These are phyloP conservation scores for Drosophila neotestacea DNA, from an alignment of 2,888 invertebrate genomes.

Conservation along the genomic window DNA sequence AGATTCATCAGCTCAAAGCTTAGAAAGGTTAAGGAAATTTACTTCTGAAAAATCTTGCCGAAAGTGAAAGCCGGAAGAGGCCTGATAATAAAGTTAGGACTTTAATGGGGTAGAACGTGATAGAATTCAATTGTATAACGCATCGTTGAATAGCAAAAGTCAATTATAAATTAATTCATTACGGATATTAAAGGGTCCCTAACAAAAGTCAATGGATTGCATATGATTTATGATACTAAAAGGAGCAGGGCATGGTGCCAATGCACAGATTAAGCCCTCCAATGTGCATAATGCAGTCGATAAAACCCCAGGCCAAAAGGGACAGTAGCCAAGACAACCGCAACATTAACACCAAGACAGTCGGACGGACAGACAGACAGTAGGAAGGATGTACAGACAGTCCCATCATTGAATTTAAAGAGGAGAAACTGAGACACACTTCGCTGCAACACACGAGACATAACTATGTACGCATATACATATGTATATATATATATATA, in stretches of 20 bases:
- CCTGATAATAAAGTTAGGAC: not conserved
- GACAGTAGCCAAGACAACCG: constrained; percentile 47
- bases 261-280: constrained; percentile 47
- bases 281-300: constrained; percentile 67
- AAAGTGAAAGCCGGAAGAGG: no score
- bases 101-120: constrained; percentile 11
- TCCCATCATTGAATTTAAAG: constrained; percentile 34
- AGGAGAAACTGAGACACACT: constrained; percentile 9
- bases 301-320: constrained; percentile 37
- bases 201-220: constrained; percentile 61
- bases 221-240: constrained; percentile 45
- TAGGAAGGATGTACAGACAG: not conserved
- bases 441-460: constrained; percentile 2
- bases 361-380: not conserved
- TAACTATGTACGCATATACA: not conserved
- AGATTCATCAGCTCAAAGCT: no score
- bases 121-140: constrained; percentile 31
- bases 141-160: constrained; percentile 36
- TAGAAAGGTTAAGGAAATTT: no score
- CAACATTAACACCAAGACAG: constrained; percentile 50
- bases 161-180: constrained; percentile 57
- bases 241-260: constrained; percentile 34
- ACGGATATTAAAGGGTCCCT: constrained; percentile 49
- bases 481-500: not conserved
- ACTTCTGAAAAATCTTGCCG: no score